Conservation (phyloP, 2,888 invertebrate species). For the Drosophila merina region DNA sequence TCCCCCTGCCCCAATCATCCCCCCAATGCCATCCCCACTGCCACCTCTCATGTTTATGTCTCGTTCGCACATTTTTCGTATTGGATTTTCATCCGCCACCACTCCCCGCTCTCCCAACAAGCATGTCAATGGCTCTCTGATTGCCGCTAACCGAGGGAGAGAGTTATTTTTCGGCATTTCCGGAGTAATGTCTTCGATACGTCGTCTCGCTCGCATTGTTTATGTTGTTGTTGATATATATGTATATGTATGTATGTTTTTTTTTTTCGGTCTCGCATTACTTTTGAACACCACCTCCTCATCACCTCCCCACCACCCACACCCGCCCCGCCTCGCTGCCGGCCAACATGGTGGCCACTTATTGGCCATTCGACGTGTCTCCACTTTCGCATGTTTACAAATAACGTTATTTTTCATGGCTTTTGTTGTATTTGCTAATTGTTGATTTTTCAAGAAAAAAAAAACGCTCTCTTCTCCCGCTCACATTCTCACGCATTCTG, state of each 20-base stretch:
- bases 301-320: not conserved
- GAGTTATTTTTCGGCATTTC: slow-evolving; percentile 76
- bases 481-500: slow-evolving; percentile 1
- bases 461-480: slow-evolving; percentile 21
- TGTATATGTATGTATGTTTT: not conserved
- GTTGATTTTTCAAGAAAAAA: slow-evolving; percentile 30
- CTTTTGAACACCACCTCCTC: not conserved
- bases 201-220: slow-evolving; percentile 40
- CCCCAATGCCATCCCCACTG: not conserved
- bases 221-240: slow-evolving; percentile 12
- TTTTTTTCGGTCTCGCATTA: slow-evolving; percentile 29
- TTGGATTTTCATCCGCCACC: slow-evolving; percentile 35
- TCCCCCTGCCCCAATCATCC: too few relatives aligned
- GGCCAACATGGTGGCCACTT: not conserved
- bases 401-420: slow-evolving; percentile 40
- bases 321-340: too few relatives aligned
- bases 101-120: not conserved
- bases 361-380: slow-evolving; percentile 23
- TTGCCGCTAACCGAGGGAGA: not conserved
- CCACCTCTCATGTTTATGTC: slow-evolving; percentile 5
- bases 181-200: slow-evolving; percentile 74
- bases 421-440: slow-evolving; percentile 17
- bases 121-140: not conserved
- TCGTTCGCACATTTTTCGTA: slow-evolving; percentile 26
- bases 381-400: slow-evolving; percentile 44